Conservation (phyloP, 2,797 vertebrate species). For the Labeo calbasu region DNA sequence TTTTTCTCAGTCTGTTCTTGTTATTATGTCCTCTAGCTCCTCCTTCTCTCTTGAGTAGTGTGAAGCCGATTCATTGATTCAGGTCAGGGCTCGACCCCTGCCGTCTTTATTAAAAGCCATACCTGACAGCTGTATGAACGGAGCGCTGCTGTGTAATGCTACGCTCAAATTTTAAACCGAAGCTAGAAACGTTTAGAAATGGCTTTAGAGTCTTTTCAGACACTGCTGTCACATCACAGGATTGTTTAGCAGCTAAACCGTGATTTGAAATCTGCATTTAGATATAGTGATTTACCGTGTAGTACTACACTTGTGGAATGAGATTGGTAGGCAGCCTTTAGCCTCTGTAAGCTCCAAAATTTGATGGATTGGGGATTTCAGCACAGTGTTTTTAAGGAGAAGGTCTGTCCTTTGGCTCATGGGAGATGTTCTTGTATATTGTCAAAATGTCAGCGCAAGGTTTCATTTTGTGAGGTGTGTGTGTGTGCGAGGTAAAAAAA, state of each 20-base stretch:
- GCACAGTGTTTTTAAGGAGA: slow-evolving; percentile 42
- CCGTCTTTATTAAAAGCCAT: slow-evolving; percentile 53
- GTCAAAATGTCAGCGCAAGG: slow-evolving; percentile 43
- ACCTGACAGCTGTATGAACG: slow-evolving; percentile 33
- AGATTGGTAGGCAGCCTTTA: slow-evolving; percentile 39
- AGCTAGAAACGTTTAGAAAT: slow-evolving; percentile 23
- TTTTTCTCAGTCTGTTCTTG: slow-evolving; percentile 54
- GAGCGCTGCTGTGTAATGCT: slow-evolving; percentile 7
- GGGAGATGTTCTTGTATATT: slow-evolving; percentile 50
- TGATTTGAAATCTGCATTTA: slow-evolving; percentile 25
- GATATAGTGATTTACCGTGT: slow-evolving; percentile 22
- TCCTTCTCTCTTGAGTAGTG: slow-evolving; percentile 49
- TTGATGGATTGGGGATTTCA: slow-evolving; percentile 47
- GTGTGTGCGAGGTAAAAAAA: slow-evolving; percentile 1
- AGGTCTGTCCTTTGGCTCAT: slow-evolving; percentile 43
- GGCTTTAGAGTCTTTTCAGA: slow-evolving; percentile 16
- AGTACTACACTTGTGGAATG: slow-evolving; percentile 34
- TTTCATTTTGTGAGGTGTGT: slow-evolving; percentile 22
- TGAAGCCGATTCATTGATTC: slow-evolving; percentile 58
- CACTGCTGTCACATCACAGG: not conserved
- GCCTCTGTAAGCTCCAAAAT: slow-evolving; percentile 30
- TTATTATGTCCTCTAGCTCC: slow-evolving; percentile 40
- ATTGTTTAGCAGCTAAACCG: slow-evolving; percentile 18
- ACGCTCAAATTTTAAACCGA: not conserved
- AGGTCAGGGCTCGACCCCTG: slow-evolving; percentile 51